Percentiles rank a stretch among this genome's conserved stretches.
phyloP scores from a whole-genome alignment of 2,888 invertebrate species.

The Caenorhabditis drosophilae region DNA sequence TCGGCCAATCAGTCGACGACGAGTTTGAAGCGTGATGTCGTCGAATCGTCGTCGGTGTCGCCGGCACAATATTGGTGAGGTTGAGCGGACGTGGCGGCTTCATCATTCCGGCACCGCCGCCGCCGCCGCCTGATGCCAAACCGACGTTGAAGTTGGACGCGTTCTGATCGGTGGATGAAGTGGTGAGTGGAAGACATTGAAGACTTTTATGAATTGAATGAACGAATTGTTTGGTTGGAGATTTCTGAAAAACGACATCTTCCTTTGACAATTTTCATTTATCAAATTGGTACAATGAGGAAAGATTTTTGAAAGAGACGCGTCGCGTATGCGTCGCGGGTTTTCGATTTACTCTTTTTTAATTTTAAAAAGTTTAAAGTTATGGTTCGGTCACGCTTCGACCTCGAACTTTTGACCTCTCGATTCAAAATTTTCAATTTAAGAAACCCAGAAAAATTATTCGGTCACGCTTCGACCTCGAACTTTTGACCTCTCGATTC shows the following conservation, averaged over 20 bases:
- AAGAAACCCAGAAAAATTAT: no score
- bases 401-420: no score
- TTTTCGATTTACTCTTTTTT: not conserved
- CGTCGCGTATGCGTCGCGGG: not conserved
- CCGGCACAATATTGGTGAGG: constrained; percentile 92
- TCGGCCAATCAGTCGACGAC: constrained; percentile 34
- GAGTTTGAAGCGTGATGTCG: constrained; percentile 39
- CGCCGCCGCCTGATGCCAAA: constrained; percentile 74
- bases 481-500: no score
- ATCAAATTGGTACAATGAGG: no score
- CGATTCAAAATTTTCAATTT: no score
- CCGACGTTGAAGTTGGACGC: no score
- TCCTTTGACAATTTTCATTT: not conserved
- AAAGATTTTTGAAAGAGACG: no score
- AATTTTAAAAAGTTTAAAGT: not conserved
- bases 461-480: no score
- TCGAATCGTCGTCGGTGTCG: constrained; percentile 69
- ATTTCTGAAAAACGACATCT: constrained; percentile 77
- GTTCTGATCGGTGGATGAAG: constrained; percentile 54
- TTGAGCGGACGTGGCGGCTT: constrained; percentile 85
- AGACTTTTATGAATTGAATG: constrained; percentile 95
- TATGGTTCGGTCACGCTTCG: no score
- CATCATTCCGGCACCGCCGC: constrained; percentile 79
- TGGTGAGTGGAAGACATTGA: constrained; percentile 84
- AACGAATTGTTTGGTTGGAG: constrained; percentile 90